phyloP scores from a whole-genome alignment of 2,113 vertebrate species.

The Thamnaconus septentrionalis region DNA sequence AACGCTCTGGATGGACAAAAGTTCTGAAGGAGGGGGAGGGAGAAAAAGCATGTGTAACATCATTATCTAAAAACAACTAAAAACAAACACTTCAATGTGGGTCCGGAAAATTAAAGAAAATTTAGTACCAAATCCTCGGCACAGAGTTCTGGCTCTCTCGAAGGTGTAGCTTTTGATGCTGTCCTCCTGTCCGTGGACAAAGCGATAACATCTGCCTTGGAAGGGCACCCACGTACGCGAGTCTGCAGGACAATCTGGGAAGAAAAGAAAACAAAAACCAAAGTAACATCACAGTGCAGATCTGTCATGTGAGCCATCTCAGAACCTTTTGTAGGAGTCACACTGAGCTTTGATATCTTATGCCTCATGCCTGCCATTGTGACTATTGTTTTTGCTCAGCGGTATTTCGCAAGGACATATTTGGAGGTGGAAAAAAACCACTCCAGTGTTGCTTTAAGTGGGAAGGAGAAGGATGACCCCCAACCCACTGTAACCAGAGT shows the following conservation, averaged over 20 bases:
- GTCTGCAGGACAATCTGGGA: constrained; percentile 76
- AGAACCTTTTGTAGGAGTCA: background rate
- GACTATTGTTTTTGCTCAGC: too few relatives aligned
- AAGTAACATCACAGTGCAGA: background rate
- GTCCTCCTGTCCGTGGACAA: constrained; percentile 76
- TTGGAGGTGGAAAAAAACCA: too few relatives aligned
- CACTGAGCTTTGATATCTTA: too few relatives aligned
- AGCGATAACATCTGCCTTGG: constrained; percentile 71
- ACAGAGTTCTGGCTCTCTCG: constrained; percentile 59
- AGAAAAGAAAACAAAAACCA: background rate
- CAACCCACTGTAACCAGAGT: too few relatives aligned
- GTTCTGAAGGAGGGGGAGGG: constrained; percentile 54
- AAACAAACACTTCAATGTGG: background rate
- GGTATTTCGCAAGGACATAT: too few relatives aligned
- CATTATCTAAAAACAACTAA: background rate
- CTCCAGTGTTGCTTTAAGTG: too few relatives aligned
- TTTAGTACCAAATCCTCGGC: constrained; percentile 60
- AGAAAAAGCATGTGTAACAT: background rate
- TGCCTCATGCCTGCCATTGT: too few relatives aligned
- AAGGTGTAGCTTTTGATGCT: constrained; percentile 68
- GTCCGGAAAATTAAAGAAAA: too few relatives aligned
- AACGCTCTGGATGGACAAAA: constrained; percentile 67
- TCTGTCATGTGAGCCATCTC: background rate
- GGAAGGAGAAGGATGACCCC: too few relatives aligned
- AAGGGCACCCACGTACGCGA: constrained; percentile 76